phyloP scores from a whole-genome alignment of 2,888 invertebrate species.

The Ormyrus labotus region DNA sequence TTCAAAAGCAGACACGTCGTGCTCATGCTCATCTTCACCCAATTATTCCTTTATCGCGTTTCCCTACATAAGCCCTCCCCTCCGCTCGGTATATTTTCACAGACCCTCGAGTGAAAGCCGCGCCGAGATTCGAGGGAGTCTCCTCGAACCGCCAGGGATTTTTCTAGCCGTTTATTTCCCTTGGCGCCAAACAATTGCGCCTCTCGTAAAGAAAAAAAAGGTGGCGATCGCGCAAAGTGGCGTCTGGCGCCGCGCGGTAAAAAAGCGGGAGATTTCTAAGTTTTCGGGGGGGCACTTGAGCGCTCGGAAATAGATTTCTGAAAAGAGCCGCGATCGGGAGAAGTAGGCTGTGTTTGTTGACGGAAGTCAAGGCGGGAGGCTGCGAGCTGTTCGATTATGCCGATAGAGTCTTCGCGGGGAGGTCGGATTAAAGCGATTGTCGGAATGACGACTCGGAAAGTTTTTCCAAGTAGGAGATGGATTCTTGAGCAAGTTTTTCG shows the following conservation, averaged over 20 bases:
- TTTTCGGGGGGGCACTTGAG: too few relatives aligned
- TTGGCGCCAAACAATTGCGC: not conserved
- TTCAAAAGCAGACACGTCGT: conserved; percentile 7
- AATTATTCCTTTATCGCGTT: conserved; percentile 24
- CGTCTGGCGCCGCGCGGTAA: not conserved
- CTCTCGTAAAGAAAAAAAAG: not conserved
- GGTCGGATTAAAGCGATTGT: too few relatives aligned
- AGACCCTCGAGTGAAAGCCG: conserved; percentile 24
- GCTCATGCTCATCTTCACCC: conserved; percentile 32
- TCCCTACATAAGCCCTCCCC: not conserved
- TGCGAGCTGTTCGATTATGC: too few relatives aligned
- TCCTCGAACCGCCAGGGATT: conserved; percentile 6
- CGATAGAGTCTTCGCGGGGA: too few relatives aligned
- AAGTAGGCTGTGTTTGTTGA: too few relatives aligned
- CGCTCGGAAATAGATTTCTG: too few relatives aligned
- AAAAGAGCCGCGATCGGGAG: too few relatives aligned
- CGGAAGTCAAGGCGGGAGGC: too few relatives aligned
- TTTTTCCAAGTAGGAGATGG: too few relatives aligned
- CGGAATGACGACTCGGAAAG: too few relatives aligned
- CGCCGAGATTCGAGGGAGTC: conserved; percentile 18
- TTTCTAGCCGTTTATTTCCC: conserved; percentile 30
- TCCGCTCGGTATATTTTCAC: conserved; percentile 19
- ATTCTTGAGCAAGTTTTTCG: too few relatives aligned
- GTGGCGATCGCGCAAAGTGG: not conserved
- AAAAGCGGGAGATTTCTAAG: too few relatives aligned